Conservation (phyloP, 30 jellyfish, hydroid and myxozoan genomes). For the Aurelia sp. region DNA sequence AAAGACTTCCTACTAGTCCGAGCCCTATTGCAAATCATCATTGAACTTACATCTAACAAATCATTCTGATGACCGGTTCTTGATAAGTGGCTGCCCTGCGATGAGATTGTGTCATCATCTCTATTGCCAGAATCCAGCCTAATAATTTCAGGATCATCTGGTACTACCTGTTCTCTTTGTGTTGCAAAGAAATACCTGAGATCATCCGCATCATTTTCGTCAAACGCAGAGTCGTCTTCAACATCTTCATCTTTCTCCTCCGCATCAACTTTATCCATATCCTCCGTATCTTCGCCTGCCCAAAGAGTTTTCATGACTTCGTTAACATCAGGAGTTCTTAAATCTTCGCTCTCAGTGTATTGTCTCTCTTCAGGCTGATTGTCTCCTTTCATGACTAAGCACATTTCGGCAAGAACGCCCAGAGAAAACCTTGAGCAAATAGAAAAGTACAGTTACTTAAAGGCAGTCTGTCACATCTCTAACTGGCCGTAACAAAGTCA, state of each 20-base stretch:
- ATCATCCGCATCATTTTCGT: slow-evolving; percentile 67
- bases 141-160: too few species aligned
- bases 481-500: too few species aligned
- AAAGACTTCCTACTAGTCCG: too few species aligned
- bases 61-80: too few species aligned
- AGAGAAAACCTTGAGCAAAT: slow-evolving; percentile 10
- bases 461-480: too few species aligned
- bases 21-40: too few species aligned
- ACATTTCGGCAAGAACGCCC: background rate
- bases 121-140: too few species aligned
- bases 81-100: too few species aligned
- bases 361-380: background rate
- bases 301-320: slow-evolving; percentile 1
- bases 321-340: background rate
- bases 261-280: slow-evolving; percentile 1
- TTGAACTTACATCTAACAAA: too few species aligned
- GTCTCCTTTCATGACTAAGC: background rate
- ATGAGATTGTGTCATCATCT: too few species aligned
- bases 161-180: slow-evolving; percentile 23
- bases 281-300: background rate
- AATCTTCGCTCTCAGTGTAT: background rate
- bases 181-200: slow-evolving; percentile 46
- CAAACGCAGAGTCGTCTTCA: slow-evolving; percentile 33
- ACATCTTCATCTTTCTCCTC: background rate
- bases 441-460: too few species aligned